Conservation (phyloP, 2,797 vertebrate genomes). For the Spheniscus humboldti region DNA sequence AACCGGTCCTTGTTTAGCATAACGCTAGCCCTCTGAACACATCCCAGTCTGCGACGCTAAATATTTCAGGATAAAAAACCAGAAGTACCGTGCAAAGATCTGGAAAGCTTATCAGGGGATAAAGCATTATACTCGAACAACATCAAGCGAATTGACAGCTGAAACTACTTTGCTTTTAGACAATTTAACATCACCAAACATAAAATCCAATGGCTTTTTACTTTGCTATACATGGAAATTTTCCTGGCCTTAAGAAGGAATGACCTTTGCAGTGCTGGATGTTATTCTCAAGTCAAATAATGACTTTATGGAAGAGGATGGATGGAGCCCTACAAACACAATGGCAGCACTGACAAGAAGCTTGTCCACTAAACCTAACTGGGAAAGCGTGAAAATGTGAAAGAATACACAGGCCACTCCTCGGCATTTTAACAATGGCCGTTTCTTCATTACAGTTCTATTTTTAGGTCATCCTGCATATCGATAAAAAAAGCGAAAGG, state of each 20-base stretch:
- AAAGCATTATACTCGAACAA: not conserved
- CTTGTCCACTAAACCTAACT: not conserved
- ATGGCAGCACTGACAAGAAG: not conserved
- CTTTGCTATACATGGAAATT: not conserved
- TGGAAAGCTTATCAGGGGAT: not conserved
- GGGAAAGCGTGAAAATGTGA: not conserved
- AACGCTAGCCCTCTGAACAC: not conserved
- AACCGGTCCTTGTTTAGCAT: not conserved
- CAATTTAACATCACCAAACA: not conserved
- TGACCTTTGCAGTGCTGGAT: not conserved
- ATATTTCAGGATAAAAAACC: not conserved
- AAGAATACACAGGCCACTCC: not conserved
- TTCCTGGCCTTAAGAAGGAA: not conserved
- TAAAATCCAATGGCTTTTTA: not conserved
- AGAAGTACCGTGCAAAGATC: not conserved
- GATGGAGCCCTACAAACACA: not conserved
- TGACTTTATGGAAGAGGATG: not conserved
- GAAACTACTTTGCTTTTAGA: not conserved
- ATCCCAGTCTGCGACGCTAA: not conserved
- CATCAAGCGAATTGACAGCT: not conserved
- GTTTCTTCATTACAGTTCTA: conserved; percentile 16
- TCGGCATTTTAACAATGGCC: not conserved
- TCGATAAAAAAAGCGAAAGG: not conserved
- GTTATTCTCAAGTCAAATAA: not conserved
- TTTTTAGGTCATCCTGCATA: conserved; percentile 30